Base-by-base conservation (phyloP, 2,797 vertebrate species). In the Cottoperca gobio region DNA sequence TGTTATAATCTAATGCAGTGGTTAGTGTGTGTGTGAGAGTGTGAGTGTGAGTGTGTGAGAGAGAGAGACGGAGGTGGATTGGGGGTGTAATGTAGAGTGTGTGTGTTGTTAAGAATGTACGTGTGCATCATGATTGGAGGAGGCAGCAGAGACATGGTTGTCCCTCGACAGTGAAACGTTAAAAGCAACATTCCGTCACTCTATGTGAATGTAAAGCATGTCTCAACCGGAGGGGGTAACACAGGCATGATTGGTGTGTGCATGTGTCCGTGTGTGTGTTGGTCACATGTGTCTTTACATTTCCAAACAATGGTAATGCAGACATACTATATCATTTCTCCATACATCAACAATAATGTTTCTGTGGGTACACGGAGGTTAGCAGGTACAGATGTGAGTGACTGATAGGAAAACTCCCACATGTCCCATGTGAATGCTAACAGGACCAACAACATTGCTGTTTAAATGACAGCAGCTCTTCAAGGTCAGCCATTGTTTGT, bases 401-500 rank as follows among this genome's bases (percentile, higher is more conserved):
- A 13, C 42, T n/a, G 23, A 3, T 2, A 39, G 37, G 24, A 6
- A 33, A 58, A 55, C 12, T 43, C 48, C 55, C 50, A 21, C 8
- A 10, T 39, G 50, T 19, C 16, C 26, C 16, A 43, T n/a, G 45
- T 64, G 43, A 57, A 60, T 2, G 16, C 19, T 35, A 65, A 42
- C 24, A 28, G 31, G 45, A 40, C n/a, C 19, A 28, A 19, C 43
- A 39, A 45, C 35, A 63, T 21, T 26, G 21, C 37, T 76, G 49
- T 62, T 81, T n/a, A 72, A 71, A 59, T 50, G 68, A 76, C 24
- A 50, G 10, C 21, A 35, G 33, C 45, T 53, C 63, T 57, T 64
- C 77, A 70, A 70, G 70, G 74, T 84, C 70, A 67, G 24, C 17
- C 46, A 50, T 68, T 74, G 74, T 84, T 81, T 78, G 73, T 71